These are phyloP conservation scores for Hetaerina americana DNA, from an alignment of 1,140 invertebrate species.

Conservation along the genomic window DNA sequence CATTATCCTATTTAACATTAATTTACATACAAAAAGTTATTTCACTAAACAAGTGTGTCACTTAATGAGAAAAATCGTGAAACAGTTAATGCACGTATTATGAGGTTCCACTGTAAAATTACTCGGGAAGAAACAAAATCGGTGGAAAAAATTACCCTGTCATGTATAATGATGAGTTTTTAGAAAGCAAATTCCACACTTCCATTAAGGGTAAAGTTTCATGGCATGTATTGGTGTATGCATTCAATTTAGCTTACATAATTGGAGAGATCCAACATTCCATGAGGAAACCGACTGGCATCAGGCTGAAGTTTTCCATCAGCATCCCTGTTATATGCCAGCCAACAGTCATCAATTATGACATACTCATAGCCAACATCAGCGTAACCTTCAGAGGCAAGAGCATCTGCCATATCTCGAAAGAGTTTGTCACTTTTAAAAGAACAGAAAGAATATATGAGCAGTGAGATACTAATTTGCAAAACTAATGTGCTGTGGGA, in stretches of 20 bases:
- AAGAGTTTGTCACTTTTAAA: slow-evolving; percentile 87
- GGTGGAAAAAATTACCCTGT: too few species aligned
- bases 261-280: slow-evolving; percentile 77
- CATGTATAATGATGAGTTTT: too few species aligned
- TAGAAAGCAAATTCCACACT: background rate
- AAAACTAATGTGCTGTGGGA: too few species aligned
- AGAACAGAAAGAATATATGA: slow-evolving; percentile 22
- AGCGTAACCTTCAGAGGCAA: slow-evolving; percentile 80
- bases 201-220: slow-evolving; percentile 6
- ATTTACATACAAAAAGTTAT: too few species aligned
- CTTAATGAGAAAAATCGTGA: too few species aligned
- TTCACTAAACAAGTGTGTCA: too few species aligned
- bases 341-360: slow-evolving; percentile 94
- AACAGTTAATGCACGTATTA: too few species aligned
- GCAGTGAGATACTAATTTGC: background rate
- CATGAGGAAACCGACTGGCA: slow-evolving; percentile 74
- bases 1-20: too few species aligned
- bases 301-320: slow-evolving; percentile 74
- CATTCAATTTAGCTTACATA: slow-evolving; percentile 57
- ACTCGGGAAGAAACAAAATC: too few species aligned
- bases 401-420: slow-evolving; percentile 78
- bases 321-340: slow-evolving; percentile 61
- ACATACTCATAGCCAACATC: slow-evolving; percentile 83
- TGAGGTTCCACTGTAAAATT: too few species aligned
- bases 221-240: slow-evolving; percentile 2